Percentiles rank a stretch among this genome's conserved stretches.
These are phyloP conservation scores for Diorhabda sublineata DNA, from an alignment of 1,140 invertebrate species.

Conservation along the genomic window DNA sequence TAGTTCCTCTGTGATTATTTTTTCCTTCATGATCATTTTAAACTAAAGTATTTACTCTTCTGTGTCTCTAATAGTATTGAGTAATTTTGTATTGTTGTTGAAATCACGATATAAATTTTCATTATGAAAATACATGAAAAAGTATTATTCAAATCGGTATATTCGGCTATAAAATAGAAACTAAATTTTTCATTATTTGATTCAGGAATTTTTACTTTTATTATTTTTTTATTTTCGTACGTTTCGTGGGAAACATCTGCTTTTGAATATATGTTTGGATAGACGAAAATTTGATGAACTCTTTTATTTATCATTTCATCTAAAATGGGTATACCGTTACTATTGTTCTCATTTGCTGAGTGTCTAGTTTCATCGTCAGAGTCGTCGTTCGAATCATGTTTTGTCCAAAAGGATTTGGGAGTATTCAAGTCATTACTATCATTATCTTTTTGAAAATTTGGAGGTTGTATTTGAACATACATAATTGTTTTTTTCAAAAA, in stretches of 20 bases:
- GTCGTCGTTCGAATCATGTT: neutral
- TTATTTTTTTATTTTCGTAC: too few species aligned
- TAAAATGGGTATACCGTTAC: slow-evolving; percentile 1
- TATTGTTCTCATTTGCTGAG: neutral
- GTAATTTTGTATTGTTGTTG: slow-evolving; percentile 8
- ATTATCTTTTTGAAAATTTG: neutral
- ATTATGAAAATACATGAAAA: slow-evolving; percentile 18
- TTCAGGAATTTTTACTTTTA: slow-evolving; percentile 5
- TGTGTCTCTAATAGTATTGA: slow-evolving; percentile 18
- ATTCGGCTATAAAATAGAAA: slow-evolving; percentile 15
- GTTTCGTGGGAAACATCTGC: neutral
- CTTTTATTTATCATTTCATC: slow-evolving; percentile 6
- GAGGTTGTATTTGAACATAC: slow-evolving; percentile 16
- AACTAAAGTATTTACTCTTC: slow-evolving; percentile 20
- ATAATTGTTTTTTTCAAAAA: neutral
- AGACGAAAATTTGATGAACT: slow-evolving; percentile 12
- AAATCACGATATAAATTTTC: neutral
- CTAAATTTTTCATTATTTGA: slow-evolving; percentile 17
- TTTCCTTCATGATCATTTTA: slow-evolving; percentile 20
- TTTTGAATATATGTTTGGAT: slow-evolving; percentile 10
- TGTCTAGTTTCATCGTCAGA: neutral
- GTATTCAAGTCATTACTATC: too few species aligned
- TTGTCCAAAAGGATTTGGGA: too few species aligned
- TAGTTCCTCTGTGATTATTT: slow-evolving; percentile 2
- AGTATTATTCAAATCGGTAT: slow-evolving; percentile 12